Evolutionary conservation across 2,888 invertebrate genomes (phyloP), one percentile per base, ranked within the genome.

Genomic region (Masnerella sp.): DNA sequence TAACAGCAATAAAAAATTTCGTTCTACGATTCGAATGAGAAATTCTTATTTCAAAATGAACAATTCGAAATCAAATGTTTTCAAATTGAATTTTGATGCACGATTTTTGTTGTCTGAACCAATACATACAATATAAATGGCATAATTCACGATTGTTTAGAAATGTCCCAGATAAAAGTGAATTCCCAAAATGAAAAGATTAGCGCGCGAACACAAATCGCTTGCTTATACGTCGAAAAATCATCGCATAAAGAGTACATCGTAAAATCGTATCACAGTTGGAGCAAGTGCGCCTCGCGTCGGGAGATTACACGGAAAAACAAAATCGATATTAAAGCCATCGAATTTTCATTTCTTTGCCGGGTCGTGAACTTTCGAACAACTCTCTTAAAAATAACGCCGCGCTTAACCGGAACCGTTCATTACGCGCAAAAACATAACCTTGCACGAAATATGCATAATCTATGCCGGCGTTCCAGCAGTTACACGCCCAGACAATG

Each of bases 401-500:
- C 8, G 12, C 8, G 22, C n/a, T 3, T 5, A 28, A 20, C 12
- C 25, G 45, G 8, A 43, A 30, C 28, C 12, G n/a, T 30, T 43
- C 40, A 64, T 64, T 54, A 38, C 52, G 5, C 1, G 18, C 11
- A 18, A n/a, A 54, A 65, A 47, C 34, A 52, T 32, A 51, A 51
- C 42, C 32, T 42, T 36, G 22, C 45, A 2, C 11, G 14, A 25
- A 43, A 52, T 51, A 42, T 52, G 56, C 49, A 30, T 22, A 58
- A 51, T 67, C 34, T 67, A 56, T 61, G 45, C 42, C 2, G 12
- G 20, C 22, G 38, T 8, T 18, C 17, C 11, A 5, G 36, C 43
- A 38, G 42, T 36, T 25, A 22, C 42, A 38, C 51, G 64, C 56
- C 54, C 64, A 64, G 68, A 59, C 56, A 56, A 69, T 70, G 61